Evolutionary conservation across 2,888 invertebrate species (phyloP).

Genomic region (Panorpa germanica): DNA sequence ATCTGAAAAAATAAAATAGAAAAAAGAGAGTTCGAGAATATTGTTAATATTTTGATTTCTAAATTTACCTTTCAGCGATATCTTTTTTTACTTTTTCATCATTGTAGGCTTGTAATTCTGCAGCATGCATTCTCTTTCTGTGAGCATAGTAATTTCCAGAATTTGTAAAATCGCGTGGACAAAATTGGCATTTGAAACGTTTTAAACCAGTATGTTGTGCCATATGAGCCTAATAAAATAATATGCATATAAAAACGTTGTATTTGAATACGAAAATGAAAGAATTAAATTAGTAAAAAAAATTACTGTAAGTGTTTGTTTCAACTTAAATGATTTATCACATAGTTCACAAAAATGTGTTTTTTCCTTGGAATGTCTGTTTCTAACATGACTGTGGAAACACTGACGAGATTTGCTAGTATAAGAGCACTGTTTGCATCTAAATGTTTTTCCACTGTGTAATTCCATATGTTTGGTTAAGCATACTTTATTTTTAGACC

Average conservation of each 20-base stretch:
- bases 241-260: neutral
- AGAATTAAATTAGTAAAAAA: too few species aligned
- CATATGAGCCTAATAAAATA: slow-evolving; percentile 11
- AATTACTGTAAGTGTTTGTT: slow-evolving; percentile 12
- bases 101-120: slow-evolving; percentile 12
- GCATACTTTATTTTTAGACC: slow-evolving; percentile 14
- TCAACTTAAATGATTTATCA: slow-evolving; percentile 12
- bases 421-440: slow-evolving; percentile 12
- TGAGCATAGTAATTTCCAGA: slow-evolving; percentile 15
- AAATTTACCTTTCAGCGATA: slow-evolving; percentile 12
- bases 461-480: slow-evolving; percentile 13
- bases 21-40: too few species aligned
- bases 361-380: slow-evolving; percentile 13
- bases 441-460: slow-evolving; percentile 11
- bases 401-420: slow-evolving; percentile 12
- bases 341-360: slow-evolving; percentile 13
- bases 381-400: slow-evolving; percentile 12
- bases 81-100: slow-evolving; percentile 11
- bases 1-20: too few species aligned
- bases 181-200: slow-evolving; percentile 14
- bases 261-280: too few species aligned
- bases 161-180: slow-evolving; percentile 13
- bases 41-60: too few species aligned
- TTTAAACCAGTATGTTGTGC: slow-evolving; percentile 14
- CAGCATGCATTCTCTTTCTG: slow-evolving; percentile 14